Conservation (phyloP, 2,888 invertebrate species). For the Mongoloraphidia duomilia region DNA sequence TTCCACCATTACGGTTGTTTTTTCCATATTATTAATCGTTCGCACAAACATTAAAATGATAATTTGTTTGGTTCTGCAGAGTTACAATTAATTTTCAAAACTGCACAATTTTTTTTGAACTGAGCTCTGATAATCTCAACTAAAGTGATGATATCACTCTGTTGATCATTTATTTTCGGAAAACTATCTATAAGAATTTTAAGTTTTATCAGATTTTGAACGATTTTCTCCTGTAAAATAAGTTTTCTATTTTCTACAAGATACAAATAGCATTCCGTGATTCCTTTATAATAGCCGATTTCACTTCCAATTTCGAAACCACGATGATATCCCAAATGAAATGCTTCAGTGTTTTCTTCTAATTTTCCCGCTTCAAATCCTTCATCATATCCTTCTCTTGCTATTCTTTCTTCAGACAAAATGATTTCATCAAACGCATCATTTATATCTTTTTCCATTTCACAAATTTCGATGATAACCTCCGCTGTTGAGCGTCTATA, state of each 20-base stretch:
- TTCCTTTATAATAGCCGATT: constrained; percentile 58
- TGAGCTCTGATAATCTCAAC: constrained; percentile 49
- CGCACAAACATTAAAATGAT: too few relatives aligned
- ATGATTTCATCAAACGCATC: constrained; percentile 57
- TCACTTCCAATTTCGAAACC: constrained; percentile 63
- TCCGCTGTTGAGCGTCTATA: too few relatives aligned
- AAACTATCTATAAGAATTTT: constrained; percentile 44
- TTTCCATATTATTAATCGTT: constrained; percentile 10
- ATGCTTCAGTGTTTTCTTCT: constrained; percentile 52
- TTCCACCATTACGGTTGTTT: constrained; percentile 16
- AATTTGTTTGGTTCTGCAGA: constrained; percentile 10
- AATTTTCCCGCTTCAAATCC: constrained; percentile 46
- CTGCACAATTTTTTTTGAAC: constrained; percentile 52
- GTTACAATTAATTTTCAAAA: constrained; percentile 43
- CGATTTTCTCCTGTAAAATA: constrained; percentile 32
- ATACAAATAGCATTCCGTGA: constrained; percentile 35
- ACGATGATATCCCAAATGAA: constrained; percentile 62
- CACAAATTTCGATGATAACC: too few relatives aligned
- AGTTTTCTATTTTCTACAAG: constrained; percentile 12
- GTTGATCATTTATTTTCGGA: constrained; percentile 47
- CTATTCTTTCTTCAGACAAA: constrained; percentile 50
- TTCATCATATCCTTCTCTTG: constrained; percentile 48
- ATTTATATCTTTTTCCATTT: constrained; percentile 49
- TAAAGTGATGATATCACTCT: constrained; percentile 46
- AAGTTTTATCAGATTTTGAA: constrained; percentile 38